Conservation (phyloP, 2,113 vertebrate genomes). For the Nestor notabilis region DNA sequence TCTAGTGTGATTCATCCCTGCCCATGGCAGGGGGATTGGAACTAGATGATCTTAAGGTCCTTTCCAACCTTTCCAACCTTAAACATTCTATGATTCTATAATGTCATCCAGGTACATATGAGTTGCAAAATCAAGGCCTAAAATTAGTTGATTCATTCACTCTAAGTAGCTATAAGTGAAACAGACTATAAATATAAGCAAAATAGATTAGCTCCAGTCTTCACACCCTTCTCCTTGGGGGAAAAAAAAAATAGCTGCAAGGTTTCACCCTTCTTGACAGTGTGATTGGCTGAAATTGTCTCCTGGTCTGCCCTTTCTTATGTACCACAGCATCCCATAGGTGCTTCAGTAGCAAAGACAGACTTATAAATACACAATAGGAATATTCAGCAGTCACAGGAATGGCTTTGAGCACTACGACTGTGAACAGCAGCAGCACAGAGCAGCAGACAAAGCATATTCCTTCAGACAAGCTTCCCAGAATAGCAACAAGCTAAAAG, state of each 20-base stretch:
- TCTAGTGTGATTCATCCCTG: neutral
- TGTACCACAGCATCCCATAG: neutral
- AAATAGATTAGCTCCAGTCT: neutral
- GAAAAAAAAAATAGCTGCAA: neutral
- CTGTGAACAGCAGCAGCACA: neutral
- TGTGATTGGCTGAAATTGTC: neutral
- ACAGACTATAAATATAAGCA: neutral
- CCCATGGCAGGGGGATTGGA: neutral
- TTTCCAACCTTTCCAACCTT: neutral
- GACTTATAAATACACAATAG: neutral
- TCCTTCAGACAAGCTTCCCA: neutral
- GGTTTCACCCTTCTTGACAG: neutral
- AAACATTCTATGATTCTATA: neutral
- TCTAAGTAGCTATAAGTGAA: neutral
- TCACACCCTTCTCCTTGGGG: neutral
- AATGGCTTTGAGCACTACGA: neutral
- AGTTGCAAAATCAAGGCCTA: neutral
- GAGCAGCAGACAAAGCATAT: neutral
- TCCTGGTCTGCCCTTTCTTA: rapidly evolving
- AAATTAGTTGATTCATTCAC: neutral
- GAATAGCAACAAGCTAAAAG: neutral
- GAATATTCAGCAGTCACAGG: neutral
- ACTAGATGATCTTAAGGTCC: neutral
- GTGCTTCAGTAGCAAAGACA: neutral
- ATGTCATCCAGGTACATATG: neutral